phyloP scores from a whole-genome alignment of 2,888 invertebrate genomes.

The Isotomurus palustris region DNA sequence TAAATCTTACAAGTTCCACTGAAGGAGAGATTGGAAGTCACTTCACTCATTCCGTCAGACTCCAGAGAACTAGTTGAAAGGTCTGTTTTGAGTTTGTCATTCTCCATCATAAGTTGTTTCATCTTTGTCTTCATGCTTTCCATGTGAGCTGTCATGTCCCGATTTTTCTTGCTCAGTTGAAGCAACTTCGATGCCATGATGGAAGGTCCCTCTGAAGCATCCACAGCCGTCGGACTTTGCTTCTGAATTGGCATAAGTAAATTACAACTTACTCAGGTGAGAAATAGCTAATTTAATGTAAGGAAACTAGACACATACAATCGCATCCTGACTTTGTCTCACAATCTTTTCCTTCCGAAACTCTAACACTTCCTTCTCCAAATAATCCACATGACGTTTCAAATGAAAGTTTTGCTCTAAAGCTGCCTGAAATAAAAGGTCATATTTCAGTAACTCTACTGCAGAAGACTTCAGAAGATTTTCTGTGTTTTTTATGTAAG shows the following conservation, averaged over 20 bases:
- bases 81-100: constrained; percentile 63
- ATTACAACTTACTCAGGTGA: no score
- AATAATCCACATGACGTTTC: constrained; percentile 27
- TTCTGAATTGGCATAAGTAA: no score
- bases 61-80: no score
- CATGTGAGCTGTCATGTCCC: constrained; percentile 55
- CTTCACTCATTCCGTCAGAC: no score
- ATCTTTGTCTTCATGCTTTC: constrained; percentile 56
- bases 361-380: constrained; percentile 33
- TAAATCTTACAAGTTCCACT: no score
- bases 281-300: no score
- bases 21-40: no score
- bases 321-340: no score
- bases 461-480: neutral
- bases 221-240: no score
- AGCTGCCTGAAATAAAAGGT: constrained; percentile 23
- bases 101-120: constrained; percentile 54
- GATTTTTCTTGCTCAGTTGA: constrained; percentile 62
- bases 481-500: neutral
- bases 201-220: no score
- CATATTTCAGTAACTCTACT: neutral
- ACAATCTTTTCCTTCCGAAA: constrained; percentile 21
- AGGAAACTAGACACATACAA: no score
- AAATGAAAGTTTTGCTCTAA: constrained; percentile 40
- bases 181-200: constrained; percentile 57